Conservation (phyloP, 2,113 vertebrate species). For the Uria lomvia region DNA sequence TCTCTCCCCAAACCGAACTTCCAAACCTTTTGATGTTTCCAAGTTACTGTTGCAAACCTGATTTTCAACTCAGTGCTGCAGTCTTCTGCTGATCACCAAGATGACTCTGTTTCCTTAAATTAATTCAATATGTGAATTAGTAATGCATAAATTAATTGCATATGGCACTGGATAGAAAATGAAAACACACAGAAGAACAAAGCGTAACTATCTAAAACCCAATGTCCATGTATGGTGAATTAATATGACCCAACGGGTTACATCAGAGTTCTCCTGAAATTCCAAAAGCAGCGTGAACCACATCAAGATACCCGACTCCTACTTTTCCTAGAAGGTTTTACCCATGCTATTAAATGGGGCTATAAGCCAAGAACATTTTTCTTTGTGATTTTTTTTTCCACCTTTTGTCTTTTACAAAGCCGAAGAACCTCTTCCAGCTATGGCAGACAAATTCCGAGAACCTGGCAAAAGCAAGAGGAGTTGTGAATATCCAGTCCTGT, state of each 20-base stretch:
- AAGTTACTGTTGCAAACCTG: not conserved
- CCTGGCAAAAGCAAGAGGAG: not conserved
- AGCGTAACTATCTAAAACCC: not conserved
- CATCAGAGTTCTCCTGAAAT: not conserved
- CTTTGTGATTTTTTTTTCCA: not conserved
- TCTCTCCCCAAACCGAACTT: not conserved
- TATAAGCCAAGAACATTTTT: not conserved
- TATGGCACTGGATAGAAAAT: conserved; percentile 43
- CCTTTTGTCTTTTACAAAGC: not conserved
- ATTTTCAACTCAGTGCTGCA: conserved; percentile 8
- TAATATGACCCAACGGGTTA: not conserved
- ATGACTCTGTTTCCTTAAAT: conserved; percentile 57
- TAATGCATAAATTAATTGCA: conserved; percentile 62
- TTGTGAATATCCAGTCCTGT: not conserved
- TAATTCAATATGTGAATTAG: conserved; percentile 67
- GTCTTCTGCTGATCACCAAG: conserved; percentile 20
- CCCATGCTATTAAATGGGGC: not conserved
- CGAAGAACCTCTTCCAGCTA: not conserved
- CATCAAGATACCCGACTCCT: not conserved
- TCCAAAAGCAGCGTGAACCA: not conserved
- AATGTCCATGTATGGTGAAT: not conserved
- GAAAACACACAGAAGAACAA: conserved; percentile 14
- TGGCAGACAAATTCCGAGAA: not conserved
- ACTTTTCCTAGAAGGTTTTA: conserved; percentile 37
- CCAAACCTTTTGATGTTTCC: not conserved